Percentiles rank a stretch among this genome's conserved stretches.
Conservation (phyloP, 2,888 invertebrate species). For the Ctenicera cuprea region DNA sequence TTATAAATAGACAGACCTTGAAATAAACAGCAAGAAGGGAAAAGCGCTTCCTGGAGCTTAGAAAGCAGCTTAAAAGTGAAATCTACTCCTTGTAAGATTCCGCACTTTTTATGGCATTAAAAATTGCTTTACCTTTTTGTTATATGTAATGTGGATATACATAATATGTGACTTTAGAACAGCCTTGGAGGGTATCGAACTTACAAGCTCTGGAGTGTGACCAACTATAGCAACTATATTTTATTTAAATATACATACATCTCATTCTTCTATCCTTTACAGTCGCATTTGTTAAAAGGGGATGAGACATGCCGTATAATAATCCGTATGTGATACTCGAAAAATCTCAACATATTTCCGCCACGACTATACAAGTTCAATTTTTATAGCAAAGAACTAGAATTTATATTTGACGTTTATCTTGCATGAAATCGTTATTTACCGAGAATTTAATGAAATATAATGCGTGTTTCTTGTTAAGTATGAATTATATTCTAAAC, state of each 20-base stretch:
- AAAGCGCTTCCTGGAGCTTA: constrained; percentile 5
- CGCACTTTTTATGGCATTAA: neutral
- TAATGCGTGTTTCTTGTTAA: constrained; percentile 37
- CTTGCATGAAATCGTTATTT: constrained; percentile 50
- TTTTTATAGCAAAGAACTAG: constrained; percentile 44
- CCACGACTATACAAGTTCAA: constrained; percentile 42
- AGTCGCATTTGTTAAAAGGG: constrained; percentile 36
- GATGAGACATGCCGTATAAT: constrained; percentile 31
- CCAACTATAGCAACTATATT: constrained; percentile 44
- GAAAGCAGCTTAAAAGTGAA: constrained; percentile 9
- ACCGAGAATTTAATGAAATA: constrained; percentile 43
- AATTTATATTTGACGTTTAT: constrained; percentile 49
- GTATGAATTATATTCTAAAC: constrained; percentile 32
- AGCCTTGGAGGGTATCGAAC: constrained; percentile 60
- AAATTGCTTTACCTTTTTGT: constrained; percentile 17
- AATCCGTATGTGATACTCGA: constrained; percentile 32
- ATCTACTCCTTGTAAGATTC: neutral
- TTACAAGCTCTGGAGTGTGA: constrained; percentile 56
- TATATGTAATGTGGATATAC: constrained; percentile 17
- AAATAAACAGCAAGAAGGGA: neutral
- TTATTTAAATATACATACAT: constrained; percentile 43
- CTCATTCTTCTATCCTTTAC: constrained; percentile 44
- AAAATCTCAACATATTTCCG: constrained; percentile 49
- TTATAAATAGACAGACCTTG: too few species aligned
- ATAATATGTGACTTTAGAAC: constrained; percentile 43